phyloP scores from a whole-genome alignment of 2,888 invertebrate genomes.

The Pandemis cinnamomeana region DNA sequence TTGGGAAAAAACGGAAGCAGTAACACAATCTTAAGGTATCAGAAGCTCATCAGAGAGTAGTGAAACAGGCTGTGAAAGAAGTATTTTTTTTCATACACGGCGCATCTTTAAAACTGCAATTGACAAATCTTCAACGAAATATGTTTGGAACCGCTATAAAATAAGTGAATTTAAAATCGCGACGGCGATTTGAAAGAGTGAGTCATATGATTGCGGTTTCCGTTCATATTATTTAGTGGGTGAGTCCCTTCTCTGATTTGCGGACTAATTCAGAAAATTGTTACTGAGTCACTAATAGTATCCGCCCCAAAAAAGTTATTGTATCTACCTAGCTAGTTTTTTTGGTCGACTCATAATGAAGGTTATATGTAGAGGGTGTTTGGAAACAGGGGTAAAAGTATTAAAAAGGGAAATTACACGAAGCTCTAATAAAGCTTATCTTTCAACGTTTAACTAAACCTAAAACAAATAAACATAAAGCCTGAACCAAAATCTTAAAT shows the following conservation, averaged over 20 bases:
- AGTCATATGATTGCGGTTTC: slow-evolving; percentile 38
- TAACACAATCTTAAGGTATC: too few species aligned
- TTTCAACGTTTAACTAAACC: background rate
- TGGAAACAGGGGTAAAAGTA: too few species aligned
- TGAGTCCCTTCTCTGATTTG: slow-evolving; percentile 20
- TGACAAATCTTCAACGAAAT: slow-evolving; percentile 12
- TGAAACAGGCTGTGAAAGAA: too few species aligned
- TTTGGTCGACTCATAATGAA: slow-evolving; percentile 17
- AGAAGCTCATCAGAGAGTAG: too few species aligned
- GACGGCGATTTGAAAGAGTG: slow-evolving; percentile 25
- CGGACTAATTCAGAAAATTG: slow-evolving; percentile 36
- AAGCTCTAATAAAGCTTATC: background rate
- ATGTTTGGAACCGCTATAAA: slow-evolving; percentile 12
- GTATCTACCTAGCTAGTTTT: background rate
- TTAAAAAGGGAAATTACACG: too few species aligned
- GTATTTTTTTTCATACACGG: too few species aligned
- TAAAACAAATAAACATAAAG: background rate
- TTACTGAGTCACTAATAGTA: slow-evolving; percentile 24
- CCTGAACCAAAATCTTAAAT: background rate
- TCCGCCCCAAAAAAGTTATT: slow-evolving; percentile 29
- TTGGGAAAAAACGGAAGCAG: too few species aligned
- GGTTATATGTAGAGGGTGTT: background rate
- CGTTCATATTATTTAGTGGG: slow-evolving; percentile 27
- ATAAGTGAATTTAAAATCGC: slow-evolving; percentile 30
- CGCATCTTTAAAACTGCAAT: background rate